Conservation (phyloP, 2,888 invertebrate genomes). For the Smittia sp. region DNA sequence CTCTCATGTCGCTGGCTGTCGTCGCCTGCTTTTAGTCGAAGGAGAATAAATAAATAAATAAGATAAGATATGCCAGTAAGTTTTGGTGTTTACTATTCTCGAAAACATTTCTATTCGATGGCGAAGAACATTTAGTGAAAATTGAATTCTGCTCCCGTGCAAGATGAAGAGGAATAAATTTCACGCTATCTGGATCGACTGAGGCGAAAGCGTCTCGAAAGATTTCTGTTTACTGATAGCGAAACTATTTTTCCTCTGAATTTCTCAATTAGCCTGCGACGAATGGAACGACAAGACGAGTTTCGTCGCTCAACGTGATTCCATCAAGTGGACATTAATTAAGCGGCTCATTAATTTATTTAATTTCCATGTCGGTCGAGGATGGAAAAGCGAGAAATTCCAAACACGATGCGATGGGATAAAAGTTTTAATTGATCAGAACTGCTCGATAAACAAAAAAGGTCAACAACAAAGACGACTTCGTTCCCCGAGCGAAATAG, state of each 20-base stretch:
- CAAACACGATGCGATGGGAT: not conserved
- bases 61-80: not conserved
- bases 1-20: not conserved
- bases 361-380: not conserved
- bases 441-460: not conserved
- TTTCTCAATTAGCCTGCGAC: not conserved
- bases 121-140: not conserved
- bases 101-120: not conserved
- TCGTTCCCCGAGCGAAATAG: not conserved
- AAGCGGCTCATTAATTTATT: conserved; percentile 12
- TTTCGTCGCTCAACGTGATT: not conserved
- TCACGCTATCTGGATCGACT: not conserved
- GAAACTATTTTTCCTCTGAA: not conserved
- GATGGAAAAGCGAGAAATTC: not conserved
- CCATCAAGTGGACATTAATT: not conserved
- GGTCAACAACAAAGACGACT: not conserved
- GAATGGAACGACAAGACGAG: not conserved
- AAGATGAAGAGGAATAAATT: not conserved
- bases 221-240: not conserved
- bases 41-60: not conserved
- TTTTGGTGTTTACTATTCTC: conserved; percentile 1
- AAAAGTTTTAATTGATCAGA: conserved; percentile 5
- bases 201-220: not conserved
- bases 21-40: not conserved
- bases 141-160: not conserved